phyloP scores from a whole-genome alignment of 2,797 vertebrate species.

The Epinephelus awoara region DNA sequence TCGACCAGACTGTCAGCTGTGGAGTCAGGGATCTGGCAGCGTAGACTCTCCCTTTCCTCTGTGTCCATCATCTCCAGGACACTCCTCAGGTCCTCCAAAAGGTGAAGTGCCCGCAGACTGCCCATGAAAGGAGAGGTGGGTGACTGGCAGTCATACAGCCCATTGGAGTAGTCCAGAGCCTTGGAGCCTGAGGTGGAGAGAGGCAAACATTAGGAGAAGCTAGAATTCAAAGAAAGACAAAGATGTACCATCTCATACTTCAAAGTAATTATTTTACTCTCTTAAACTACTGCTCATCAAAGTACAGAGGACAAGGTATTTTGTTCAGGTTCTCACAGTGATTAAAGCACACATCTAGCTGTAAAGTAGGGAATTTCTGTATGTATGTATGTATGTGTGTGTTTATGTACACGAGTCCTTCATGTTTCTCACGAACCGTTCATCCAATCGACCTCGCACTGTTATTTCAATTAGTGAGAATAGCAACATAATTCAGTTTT shows the following conservation, averaged over 20 bases:
- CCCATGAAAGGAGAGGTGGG: slow-evolving; percentile 98
- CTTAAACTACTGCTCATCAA: slow-evolving; percentile 2
- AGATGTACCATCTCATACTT: neutral
- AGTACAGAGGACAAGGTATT: neutral
- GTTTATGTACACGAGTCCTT: no score
- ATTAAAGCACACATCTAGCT: neutral
- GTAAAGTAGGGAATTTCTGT: no score
- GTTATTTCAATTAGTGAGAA: no score
- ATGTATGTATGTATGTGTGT: no score
- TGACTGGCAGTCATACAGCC: slow-evolving; percentile 98
- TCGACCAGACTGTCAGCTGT: slow-evolving; percentile 91
- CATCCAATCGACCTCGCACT: no score
- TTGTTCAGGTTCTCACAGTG: neutral
- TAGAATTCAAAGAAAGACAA: slow-evolving; percentile 8
- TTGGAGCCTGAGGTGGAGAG: slow-evolving; percentile 91
- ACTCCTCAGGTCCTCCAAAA: slow-evolving; percentile 94
- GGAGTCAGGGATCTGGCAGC: slow-evolving; percentile 95
- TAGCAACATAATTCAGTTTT: no score
- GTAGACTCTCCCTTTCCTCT: slow-evolving; percentile 93
- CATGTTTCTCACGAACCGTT: no score
- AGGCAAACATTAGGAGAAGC: neutral
- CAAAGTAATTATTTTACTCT: neutral
- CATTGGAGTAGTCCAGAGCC: slow-evolving; percentile 95
- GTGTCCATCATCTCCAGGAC: slow-evolving; percentile 95
- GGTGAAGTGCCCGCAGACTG: slow-evolving; percentile 91